Base-by-base conservation (phyloP, 2,888 invertebrate genomes). In the Melinaea menophilus region DNA sequence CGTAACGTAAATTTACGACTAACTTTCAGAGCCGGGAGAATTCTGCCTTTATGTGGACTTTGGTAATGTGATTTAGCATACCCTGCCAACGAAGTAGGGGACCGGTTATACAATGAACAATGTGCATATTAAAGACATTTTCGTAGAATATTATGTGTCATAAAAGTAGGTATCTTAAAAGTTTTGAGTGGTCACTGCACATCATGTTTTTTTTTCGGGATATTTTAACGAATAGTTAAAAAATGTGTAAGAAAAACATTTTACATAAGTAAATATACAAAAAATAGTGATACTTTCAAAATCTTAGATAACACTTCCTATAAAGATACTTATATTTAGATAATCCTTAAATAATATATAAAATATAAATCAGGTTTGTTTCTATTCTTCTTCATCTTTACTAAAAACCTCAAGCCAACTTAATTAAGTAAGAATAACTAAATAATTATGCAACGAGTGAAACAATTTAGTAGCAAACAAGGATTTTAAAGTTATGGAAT, bases 381-480 rank as follows among this genome's bases (percentile, higher is more conserved):
- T 51, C 51, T 51, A 51, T 51, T 22, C 31, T 51, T 13, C 79
- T 74, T 79, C 79, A 78, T 79, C 76, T 82, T 81, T 79, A 77
- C 78, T 77, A 85, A 81, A 84, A 85, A 84, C 82, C 82, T 80
- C 78, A 79, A 80, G 79, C 79, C 71, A 72, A 78, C 76, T 79
- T 84, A 84, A 85, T 86, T 85, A 86, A 84, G 82, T 82, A 84
- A 84, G 84, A 85, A 85, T 84, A 82, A 84, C 84, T 82, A 82
- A 84, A 84, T 85, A 86, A 85, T 86, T 86, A 85, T 85, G 85
- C 84, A 81, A 80, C 80, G 74, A 84, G 82, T 81, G 83, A 85
- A 83, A 84, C 84, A 84, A 84, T 85, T 82, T 82, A 83, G 77
- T 76, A 76, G 76, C 72, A 59, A 59, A 54, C 41, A 37, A 54